Conservation (phyloP, 2,113 vertebrate species). For the Hypomesus transpacificus region DNA sequence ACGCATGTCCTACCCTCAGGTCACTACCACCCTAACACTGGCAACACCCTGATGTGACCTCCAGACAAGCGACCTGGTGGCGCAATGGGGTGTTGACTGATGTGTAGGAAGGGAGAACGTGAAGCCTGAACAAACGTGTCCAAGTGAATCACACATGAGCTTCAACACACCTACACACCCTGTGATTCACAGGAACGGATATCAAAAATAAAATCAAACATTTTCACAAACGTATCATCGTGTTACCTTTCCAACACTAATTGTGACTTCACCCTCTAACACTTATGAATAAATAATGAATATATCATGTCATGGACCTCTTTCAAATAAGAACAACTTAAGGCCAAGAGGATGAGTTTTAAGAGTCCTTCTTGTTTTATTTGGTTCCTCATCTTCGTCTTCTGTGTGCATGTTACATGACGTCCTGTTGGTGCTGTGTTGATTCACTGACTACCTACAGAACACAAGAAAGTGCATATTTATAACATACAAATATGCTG, state of each 20-base stretch:
- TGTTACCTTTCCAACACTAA: background rate
- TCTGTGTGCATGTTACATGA: conserved; percentile 47
- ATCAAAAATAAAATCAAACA: background rate
- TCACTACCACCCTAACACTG: too few relatives aligned
- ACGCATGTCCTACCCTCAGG: too few relatives aligned
- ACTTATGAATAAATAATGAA: background rate
- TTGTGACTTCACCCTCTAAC: background rate
- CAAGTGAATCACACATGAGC: too few relatives aligned
- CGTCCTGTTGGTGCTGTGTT: conserved; percentile 63
- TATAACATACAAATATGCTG: too few relatives aligned
- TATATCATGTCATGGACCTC: background rate
- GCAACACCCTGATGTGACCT: too few relatives aligned
- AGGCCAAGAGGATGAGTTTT: conserved; percentile 2
- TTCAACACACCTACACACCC: too few relatives aligned
- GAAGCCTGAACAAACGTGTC: too few relatives aligned
- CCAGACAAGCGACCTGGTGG: too few relatives aligned
- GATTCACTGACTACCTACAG: conserved; percentile 68
- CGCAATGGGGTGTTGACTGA: too few relatives aligned
- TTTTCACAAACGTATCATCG: background rate
- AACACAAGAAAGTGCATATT: background rate
- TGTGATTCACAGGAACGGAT: too few relatives aligned
- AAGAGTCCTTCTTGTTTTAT: conserved; percentile 22
- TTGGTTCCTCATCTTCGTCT: background rate
- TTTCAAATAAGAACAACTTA: conserved; percentile 6
- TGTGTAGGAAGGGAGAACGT: too few relatives aligned